Evolutionary conservation across 2,797 vertebrate species (phyloP).

Genomic region (Gymnodraco acuticeps): DNA sequence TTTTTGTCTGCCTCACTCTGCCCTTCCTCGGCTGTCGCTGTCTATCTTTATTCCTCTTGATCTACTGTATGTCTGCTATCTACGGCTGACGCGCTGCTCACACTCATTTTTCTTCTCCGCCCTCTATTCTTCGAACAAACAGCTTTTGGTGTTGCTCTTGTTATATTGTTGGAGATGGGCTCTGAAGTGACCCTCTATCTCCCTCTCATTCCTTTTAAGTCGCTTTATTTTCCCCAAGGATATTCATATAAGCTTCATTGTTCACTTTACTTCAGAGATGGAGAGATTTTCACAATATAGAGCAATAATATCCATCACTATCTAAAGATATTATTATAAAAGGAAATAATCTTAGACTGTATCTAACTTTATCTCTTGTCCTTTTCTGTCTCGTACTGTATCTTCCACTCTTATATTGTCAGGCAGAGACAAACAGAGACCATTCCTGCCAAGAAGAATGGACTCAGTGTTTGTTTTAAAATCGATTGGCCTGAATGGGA

Average conservation of each 20-base stretch:
- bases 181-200: constrained; percentile 12
- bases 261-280: not conserved
- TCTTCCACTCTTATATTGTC: constrained; percentile 1
- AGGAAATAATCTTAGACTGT: not conserved
- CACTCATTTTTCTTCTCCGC: constrained; percentile 32
- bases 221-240: not conserved
- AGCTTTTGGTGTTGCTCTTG: constrained; percentile 37
- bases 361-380: not conserved
- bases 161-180: constrained; percentile 1
- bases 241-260: not conserved
- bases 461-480: constrained; percentile 29
- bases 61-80: constrained; percentile 45
- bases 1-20: constrained; percentile 35
- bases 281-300: constrained; percentile 11
- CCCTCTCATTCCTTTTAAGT: not conserved
- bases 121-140: constrained; percentile 37
- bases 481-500: constrained; percentile 36
- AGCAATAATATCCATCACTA: not conserved
- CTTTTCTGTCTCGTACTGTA: not conserved
- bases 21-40: constrained; percentile 45
- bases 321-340: not conserved
- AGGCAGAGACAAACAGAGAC: constrained; percentile 10
- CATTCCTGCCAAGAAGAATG: constrained; percentile 4
- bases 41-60: constrained; percentile 61
- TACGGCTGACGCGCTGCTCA: constrained; percentile 26